Base-by-base conservation (phyloP, 2,888 invertebrate genomes). In the Drosophila sordidula region DNA sequence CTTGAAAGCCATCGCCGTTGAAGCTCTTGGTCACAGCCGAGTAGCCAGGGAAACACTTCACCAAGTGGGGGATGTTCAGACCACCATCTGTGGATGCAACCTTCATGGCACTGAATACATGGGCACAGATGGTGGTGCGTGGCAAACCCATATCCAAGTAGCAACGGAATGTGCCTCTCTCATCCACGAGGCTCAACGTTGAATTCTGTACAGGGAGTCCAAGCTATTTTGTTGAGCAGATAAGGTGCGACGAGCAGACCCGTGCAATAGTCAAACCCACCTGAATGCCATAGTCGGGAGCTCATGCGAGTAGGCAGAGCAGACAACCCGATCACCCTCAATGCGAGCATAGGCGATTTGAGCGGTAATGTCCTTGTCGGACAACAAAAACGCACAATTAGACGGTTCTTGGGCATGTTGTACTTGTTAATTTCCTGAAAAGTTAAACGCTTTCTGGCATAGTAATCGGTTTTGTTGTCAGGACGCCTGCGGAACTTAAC, bases 11-110 rank as follows among this genome's bases (percentile, higher is more conserved):
- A 91, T 98, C 98, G 69, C 99, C 98, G 93, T 98, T 97, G 93
- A 99, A 98, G 89, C 95, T 95, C 92, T 98, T 98, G n/a, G 95
- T 94, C 93, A 99, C 99, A 41, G 95, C 94, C 3, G 91, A 91
- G 69, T 97, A 99, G 50, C 99, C 99, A 70, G 99, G 99, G 95
- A 99, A 99, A 89, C 99, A 95, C 93, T 99, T 99, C 75, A 96
- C 96, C 82, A 99, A 96, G 93, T 99, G 99, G 68, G 99, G 99
- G 91, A 99, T 99, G 93, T 99, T 98, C 44, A 99, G 94, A 72
- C 99, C 99, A 89, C 99, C 99, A 93, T 99, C 99, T n/a, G n/a
- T n/a, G n/a, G 70, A 98, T 98, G 99, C 99, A 79, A 99, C 99
- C 93, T 99, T 99, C 97, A 99, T 97, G 68, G 98, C 99, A 81